Evolutionary conservation across 2,113 vertebrate genomes (phyloP).

Genomic region (Crotalus horridus): DNA sequence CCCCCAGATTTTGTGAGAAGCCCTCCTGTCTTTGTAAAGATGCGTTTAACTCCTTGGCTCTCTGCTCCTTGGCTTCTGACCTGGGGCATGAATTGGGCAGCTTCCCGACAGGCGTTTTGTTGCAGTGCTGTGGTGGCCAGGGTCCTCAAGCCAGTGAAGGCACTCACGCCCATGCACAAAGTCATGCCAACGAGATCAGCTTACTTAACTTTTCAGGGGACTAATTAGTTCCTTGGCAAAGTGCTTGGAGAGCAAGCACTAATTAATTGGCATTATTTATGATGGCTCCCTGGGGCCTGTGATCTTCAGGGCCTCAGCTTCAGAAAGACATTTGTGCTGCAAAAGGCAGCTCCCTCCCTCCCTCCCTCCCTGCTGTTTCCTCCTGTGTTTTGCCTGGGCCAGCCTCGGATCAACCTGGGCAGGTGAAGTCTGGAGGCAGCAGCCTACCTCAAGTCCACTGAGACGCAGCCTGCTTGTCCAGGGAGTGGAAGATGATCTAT

Average conservation of each 20-base stretch:
- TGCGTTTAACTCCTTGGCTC: accelerated
- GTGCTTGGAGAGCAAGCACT: slow-evolving; percentile 10
- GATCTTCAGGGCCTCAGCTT: not conserved
- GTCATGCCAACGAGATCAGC: not conserved
- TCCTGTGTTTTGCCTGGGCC: not conserved
- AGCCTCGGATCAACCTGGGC: not conserved
- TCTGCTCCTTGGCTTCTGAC: not conserved
- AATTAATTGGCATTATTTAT: slow-evolving; percentile 28
- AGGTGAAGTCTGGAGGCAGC: not conserved
- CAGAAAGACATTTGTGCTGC: not conserved
- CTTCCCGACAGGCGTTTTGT: not conserved
- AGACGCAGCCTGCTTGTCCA: not conserved
- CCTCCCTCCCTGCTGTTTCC: too few relatives aligned
- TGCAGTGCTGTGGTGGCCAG: too few relatives aligned
- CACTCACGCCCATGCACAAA: not conserved
- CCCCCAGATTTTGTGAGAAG: not conserved
- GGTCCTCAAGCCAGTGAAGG: not conserved
- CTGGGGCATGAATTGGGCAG: not conserved
- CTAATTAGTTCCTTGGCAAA: slow-evolving; percentile 14
- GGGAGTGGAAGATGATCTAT: not conserved
- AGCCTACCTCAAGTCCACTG: not conserved
- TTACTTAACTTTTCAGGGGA: slow-evolving; percentile 6
- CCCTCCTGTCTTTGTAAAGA: not conserved
- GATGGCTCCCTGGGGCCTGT: not conserved
- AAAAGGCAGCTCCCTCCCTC: not conserved